phyloP scores from a whole-genome alignment of 1,140 invertebrate species.

The Scaptomyza montana region DNA sequence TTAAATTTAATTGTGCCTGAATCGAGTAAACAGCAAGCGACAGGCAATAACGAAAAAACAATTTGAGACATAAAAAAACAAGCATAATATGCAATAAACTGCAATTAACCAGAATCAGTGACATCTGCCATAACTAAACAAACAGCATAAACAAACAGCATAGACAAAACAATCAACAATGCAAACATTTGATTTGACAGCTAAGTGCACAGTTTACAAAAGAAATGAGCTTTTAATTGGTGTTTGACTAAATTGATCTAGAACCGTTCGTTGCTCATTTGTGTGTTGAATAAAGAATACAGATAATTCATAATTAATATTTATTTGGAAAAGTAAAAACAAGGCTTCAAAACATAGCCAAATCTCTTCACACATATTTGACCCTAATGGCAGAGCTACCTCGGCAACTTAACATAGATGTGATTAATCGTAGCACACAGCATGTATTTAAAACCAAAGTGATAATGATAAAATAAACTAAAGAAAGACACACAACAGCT shows the following conservation, averaged over 20 bases:
- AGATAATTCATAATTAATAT: too few species aligned
- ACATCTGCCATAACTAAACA: constrained; percentile 28
- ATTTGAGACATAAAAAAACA: too few species aligned
- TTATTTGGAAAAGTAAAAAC: too few species aligned
- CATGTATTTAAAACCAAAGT: not conserved
- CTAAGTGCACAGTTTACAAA: constrained; percentile 16
- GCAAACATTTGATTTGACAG: constrained; percentile 32
- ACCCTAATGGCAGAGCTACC: too few species aligned
- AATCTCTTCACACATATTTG: too few species aligned
- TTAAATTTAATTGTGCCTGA: constrained; percentile 65
- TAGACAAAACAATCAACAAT: constrained; percentile 3
- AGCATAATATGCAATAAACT: constrained; percentile 12
- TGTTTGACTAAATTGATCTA: constrained; percentile 1
- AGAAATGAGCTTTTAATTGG: constrained; percentile 33
- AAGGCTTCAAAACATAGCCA: too few species aligned
- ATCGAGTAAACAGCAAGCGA: constrained; percentile 41
- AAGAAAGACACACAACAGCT: not conserved
- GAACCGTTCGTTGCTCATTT: not conserved
- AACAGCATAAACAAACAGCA: constrained; percentile 12
- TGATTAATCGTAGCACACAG: too few species aligned
- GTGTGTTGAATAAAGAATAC: not conserved
- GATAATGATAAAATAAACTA: not conserved
- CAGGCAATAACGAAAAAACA: not conserved
- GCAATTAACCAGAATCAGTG: constrained; percentile 37
- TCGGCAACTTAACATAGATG: too few species aligned